These are phyloP conservation scores for Lophotriccus pileatus DNA, from an alignment of 2,797 vertebrate species.

Conservation along the genomic window DNA sequence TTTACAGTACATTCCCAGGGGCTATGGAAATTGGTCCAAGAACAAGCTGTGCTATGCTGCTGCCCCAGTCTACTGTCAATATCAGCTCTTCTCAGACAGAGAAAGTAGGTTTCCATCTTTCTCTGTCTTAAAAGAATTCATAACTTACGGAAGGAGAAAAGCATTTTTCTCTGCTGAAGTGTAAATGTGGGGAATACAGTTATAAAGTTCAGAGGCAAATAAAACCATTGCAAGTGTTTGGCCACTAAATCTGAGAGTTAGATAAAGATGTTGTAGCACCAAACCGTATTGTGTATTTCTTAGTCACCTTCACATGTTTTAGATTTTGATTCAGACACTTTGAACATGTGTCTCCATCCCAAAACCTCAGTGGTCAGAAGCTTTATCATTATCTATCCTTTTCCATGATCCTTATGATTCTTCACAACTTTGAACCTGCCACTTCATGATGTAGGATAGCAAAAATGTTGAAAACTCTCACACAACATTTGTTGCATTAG, in stretches of 20 bases:
- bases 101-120: not conserved
- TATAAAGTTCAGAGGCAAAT: not conserved
- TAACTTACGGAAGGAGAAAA: not conserved
- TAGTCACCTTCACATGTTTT: not conserved
- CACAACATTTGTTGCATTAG: not conserved
- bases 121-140: not conserved
- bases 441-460: not conserved
- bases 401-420: not conserved
- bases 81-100: not conserved
- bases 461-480: not conserved
- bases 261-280: not conserved
- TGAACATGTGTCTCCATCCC: not conserved
- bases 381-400: not conserved
- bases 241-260: not conserved
- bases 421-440: not conserved
- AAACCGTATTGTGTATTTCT: not conserved
- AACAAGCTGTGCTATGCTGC: not conserved
- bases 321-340: not conserved
- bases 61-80: not conserved
- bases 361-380: not conserved
- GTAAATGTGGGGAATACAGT: not conserved
- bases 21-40: constrained; percentile 26
- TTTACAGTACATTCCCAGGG: not conserved
- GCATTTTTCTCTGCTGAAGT: not conserved
- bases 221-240: not conserved